Percentiles rank a stretch among this genome's conserved stretches.
phyloP scores from a whole-genome alignment of 2,888 invertebrate species.

The Hemistola chrysoprasaria region DNA sequence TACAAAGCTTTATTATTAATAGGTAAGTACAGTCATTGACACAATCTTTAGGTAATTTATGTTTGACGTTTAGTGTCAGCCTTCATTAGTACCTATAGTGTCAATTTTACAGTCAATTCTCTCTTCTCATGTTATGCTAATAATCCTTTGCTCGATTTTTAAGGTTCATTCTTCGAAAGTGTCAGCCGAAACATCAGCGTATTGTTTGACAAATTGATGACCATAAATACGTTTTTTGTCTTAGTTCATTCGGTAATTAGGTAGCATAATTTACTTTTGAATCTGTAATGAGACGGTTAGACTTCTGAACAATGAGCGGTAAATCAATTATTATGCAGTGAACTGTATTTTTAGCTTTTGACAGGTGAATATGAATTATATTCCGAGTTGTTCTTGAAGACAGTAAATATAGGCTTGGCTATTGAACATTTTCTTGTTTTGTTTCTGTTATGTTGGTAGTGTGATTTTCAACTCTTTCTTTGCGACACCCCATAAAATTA shows the following conservation, averaged over 20 bases:
- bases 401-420: constrained; percentile 29
- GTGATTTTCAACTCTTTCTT: no score
- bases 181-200: constrained; percentile 69
- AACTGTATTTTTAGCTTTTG: constrained; percentile 48
- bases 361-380: constrained; percentile 44
- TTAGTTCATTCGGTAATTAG: constrained; percentile 75
- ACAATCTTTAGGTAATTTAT: no score
- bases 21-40: no score
- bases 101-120: constrained; percentile 54
- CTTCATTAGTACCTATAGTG: no score
- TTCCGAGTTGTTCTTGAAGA: constrained; percentile 28
- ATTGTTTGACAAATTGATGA: constrained; percentile 78
- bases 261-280: constrained; percentile 80
- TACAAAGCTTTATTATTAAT: no score
- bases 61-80: no score
- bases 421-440: no score
- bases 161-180: constrained; percentile 61
- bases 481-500: no score
- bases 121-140: constrained; percentile 40
- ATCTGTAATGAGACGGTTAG: constrained; percentile 70
- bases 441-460: no score
- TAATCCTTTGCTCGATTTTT: constrained; percentile 70
- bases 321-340: constrained; percentile 68
- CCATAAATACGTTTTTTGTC: constrained; percentile 80
- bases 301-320: constrained; percentile 63